Percentiles rank a stretch among this genome's conserved stretches.
Evolutionary conservation across 2,888 invertebrate species (phyloP).

Genomic region (Drosophila nigritarsus): DNA sequence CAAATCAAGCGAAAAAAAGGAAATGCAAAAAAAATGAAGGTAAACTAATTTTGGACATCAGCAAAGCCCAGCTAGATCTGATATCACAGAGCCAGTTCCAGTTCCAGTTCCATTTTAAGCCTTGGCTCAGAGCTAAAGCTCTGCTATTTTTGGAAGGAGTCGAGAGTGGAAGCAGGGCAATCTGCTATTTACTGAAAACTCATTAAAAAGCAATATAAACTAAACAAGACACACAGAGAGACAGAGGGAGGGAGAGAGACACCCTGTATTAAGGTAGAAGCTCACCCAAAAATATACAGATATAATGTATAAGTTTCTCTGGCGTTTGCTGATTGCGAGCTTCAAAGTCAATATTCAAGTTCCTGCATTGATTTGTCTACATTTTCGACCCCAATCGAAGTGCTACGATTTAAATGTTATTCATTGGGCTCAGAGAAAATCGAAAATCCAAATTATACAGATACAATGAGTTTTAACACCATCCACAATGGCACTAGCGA

Average conservation of each 20-base stretch:
- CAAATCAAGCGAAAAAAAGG: slow-evolving; percentile 32
- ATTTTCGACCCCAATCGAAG: slow-evolving; percentile 3
- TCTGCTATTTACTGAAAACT: slow-evolving; percentile 65
- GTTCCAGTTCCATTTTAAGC: background rate
- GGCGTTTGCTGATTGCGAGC: background rate
- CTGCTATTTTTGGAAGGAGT: slow-evolving; percentile 7
- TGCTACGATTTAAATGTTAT: background rate
- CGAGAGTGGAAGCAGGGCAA: slow-evolving; percentile 1
- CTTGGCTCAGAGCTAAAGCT: slow-evolving; percentile 41
- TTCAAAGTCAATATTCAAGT: background rate
- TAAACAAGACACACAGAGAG: background rate
- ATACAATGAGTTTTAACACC: slow-evolving; percentile 17
- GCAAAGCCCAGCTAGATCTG: slow-evolving; percentile 6
- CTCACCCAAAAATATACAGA: background rate
- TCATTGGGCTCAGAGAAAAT: background rate
- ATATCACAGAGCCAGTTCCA: slow-evolving; percentile 11
- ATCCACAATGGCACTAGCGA: background rate
- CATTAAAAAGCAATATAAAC: slow-evolving; percentile 63
- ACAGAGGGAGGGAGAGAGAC: background rate
- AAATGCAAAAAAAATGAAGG: slow-evolving; percentile 9
- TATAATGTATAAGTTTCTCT: background rate
- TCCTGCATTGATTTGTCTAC: background rate
- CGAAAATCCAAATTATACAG: slow-evolving; percentile 21
- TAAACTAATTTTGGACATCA: slow-evolving; percentile 58
- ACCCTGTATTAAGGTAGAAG: background rate